These are phyloP conservation scores for Chaetops frenatus DNA, from an alignment of 2,113 vertebrate species.

Conservation along the genomic window DNA sequence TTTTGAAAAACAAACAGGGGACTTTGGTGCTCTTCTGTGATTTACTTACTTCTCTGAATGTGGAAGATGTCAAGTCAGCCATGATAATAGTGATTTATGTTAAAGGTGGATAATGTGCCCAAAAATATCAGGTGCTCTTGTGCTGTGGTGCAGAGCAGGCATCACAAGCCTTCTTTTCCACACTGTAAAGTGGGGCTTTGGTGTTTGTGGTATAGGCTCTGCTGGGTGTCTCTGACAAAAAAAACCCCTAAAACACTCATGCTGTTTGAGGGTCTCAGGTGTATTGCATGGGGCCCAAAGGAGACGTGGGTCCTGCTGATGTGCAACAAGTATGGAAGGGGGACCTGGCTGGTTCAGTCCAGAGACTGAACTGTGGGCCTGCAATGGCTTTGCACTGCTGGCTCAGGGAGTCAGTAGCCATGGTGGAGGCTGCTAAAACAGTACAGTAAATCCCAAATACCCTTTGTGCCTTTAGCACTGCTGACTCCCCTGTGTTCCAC, in stretches of 20 bases:
- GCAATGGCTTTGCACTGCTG: background rate
- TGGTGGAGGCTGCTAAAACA: background rate
- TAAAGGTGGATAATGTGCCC: background rate
- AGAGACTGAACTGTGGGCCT: background rate
- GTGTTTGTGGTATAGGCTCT: background rate
- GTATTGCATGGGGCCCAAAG: background rate
- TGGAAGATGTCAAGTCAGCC: background rate
- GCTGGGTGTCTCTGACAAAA: background rate
- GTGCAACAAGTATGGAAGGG: background rate
- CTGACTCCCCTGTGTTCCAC: rapidly evolving
- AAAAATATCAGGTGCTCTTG: background rate
- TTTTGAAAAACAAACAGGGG: background rate
- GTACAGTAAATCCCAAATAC: background rate
- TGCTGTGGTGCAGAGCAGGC: background rate
- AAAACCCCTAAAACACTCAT: background rate
- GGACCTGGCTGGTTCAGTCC: background rate
- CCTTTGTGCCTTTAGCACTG: background rate
- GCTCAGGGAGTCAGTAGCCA: rapidly evolving
- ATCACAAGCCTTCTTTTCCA: background rate
- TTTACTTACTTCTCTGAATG: background rate
- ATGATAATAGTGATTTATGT: background rate
- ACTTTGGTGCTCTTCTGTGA: background rate
- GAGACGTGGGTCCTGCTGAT: background rate
- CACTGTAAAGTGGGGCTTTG: background rate
- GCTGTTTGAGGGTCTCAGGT: background rate